Percentiles rank a stretch among this genome's conserved stretches.
Evolutionary conservation across 2,797 vertebrate species (phyloP).

Genomic region (Acanthornis magna): DNA sequence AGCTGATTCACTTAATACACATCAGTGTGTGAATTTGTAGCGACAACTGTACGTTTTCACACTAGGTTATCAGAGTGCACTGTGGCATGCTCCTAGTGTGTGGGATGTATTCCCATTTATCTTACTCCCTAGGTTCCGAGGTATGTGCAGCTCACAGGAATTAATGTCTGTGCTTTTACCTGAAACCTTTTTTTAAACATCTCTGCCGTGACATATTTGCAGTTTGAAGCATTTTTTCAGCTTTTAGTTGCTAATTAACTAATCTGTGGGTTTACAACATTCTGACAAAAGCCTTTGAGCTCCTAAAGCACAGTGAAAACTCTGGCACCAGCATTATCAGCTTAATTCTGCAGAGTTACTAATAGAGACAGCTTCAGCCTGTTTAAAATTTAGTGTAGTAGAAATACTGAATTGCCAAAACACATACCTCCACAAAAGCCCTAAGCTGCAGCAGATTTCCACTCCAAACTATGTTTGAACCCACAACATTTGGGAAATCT

Average conservation of each 20-base stretch:
- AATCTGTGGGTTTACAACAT: neutral
- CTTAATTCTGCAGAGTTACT: neutral
- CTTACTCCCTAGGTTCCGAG: neutral
- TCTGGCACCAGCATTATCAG: neutral
- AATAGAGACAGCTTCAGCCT: neutral
- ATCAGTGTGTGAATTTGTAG: neutral
- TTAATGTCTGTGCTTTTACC: neutral
- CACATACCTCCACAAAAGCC: neutral
- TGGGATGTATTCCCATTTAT: neutral
- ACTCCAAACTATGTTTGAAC: fast-evolving
- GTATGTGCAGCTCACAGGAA: neutral
- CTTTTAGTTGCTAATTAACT: neutral
- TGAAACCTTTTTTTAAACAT: neutral
- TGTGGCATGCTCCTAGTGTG: neutral
- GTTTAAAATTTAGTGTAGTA: neutral
- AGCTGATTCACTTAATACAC: neutral
- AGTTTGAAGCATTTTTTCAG: neutral
- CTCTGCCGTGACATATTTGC: neutral
- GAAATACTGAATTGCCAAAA: neutral
- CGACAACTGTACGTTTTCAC: neutral
- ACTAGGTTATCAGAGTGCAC: neutral
- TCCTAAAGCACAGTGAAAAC: neutral
- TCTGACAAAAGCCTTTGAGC: neutral
- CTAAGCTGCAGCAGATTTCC: neutral
- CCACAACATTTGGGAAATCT: neutral